Evolutionary conservation across 2,888 invertebrate species (phyloP).

Genomic region (Coleophora flavipennella): DNA sequence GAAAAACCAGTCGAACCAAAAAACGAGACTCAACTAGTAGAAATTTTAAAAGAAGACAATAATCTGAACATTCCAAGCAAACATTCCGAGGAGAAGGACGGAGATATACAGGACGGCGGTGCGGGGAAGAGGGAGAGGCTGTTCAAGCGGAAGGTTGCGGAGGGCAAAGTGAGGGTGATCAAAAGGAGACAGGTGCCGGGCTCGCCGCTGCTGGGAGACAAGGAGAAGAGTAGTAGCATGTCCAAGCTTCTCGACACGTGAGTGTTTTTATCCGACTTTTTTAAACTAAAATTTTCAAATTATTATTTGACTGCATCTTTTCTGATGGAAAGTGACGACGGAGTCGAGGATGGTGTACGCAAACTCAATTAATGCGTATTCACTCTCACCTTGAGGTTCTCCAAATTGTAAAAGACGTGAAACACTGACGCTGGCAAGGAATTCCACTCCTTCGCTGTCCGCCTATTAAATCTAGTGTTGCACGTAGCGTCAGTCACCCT

Average conservation of each 20-base stretch:
- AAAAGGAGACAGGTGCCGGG: constrained; percentile 49
- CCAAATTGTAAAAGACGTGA: too few relatives aligned
- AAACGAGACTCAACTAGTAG: constrained; percentile 57
- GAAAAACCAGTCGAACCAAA: constrained; percentile 24
- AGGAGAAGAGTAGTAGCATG: constrained; percentile 89
- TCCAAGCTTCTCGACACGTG: constrained; percentile 84
- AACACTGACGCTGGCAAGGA: too few relatives aligned
- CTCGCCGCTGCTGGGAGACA: constrained; percentile 73
- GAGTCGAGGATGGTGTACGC: too few relatives aligned
- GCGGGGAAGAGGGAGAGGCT: constrained; percentile 45
- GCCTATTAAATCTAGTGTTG: too few relatives aligned
- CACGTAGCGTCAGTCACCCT: too few relatives aligned
- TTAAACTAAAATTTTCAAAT: too few relatives aligned
- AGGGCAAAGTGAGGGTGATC: constrained; percentile 38
- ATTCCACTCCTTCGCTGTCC: too few relatives aligned
- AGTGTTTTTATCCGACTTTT: constrained; percentile 23
- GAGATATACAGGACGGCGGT: constrained; percentile 52
- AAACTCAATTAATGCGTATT: too few relatives aligned
- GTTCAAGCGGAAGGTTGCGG: constrained; percentile 60
- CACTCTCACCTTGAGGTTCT: too few relatives aligned
- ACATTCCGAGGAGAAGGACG: constrained; percentile 46
- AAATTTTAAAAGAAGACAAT: constrained; percentile 37
- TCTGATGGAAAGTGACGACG: too few relatives aligned
- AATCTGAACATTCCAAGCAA: constrained; percentile 21
- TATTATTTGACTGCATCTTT: too few relatives aligned